Evolutionary conservation across 2,888 invertebrate genomes (phyloP).

Genomic region (Coenonympha arcania): DNA sequence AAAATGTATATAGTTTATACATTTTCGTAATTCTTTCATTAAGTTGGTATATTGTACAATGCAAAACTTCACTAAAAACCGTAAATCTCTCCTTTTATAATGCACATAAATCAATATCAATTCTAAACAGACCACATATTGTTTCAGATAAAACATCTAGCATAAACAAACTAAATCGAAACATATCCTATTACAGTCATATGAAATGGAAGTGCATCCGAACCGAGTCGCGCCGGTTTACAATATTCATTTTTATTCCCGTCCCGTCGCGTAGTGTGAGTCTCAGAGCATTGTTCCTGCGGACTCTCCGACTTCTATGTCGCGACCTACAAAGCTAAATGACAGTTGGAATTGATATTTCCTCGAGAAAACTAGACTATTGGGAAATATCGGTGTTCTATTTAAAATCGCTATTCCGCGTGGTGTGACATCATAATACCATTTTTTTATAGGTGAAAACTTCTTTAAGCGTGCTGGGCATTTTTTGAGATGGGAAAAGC

Average conservation of each 20-base stretch:
- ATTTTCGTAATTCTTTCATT: no score
- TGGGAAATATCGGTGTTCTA: conserved; percentile 29
- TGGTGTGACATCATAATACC: conserved; percentile 1
- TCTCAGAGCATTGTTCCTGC: conserved; percentile 15
- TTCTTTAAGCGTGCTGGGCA: no score
- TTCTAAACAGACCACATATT: background rate
- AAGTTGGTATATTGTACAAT: no score
- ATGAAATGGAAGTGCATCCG: background rate
- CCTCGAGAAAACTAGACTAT: conserved; percentile 28
- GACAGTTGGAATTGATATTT: conserved; percentile 31
- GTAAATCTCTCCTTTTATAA: no score
- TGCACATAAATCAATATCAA: background rate
- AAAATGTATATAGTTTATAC: no score
- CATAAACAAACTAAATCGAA: background rate
- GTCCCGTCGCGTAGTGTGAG: conserved; percentile 10
- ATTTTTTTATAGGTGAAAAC: no score
- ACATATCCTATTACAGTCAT: background rate
- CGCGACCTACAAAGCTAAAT: conserved; percentile 26
- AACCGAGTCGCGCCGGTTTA: background rate
- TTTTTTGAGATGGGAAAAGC: no score
- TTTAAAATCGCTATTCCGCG: conserved; percentile 19
- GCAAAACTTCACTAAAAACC: no score
- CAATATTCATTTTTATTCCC: conserved; percentile 12
- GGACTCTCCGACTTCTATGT: conserved; percentile 17
- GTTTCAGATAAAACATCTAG: background rate